Conservation (phyloP, 1,140 invertebrate genomes). For the Macrobrachium nipponense region DNA sequence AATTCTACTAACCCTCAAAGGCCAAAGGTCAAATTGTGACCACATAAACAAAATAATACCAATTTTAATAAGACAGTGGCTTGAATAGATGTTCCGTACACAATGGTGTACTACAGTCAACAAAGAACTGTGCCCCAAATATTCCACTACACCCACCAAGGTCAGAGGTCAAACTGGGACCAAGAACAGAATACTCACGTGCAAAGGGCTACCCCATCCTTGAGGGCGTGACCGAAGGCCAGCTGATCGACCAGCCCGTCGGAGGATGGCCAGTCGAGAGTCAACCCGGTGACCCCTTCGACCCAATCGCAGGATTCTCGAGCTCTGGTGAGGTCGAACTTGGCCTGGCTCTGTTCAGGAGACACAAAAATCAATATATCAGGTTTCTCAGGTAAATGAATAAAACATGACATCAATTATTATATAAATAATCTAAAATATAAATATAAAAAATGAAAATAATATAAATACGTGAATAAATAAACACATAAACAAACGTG, state of each 20-base stretch:
- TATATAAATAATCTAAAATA: background rate
- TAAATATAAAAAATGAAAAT: too few species aligned
- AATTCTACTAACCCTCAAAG: too few species aligned
- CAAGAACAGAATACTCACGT: conserved; percentile 68
- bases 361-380: conserved; percentile 35
- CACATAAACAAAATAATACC: too few species aligned
- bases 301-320: conserved; percentile 71
- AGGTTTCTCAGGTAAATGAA: background rate
- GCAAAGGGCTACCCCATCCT: conserved; percentile 72
- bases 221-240: conserved; percentile 71
- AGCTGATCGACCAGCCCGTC: conserved; percentile 69
- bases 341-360: conserved; percentile 71
- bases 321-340: conserved; percentile 72
- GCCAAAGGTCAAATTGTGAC: background rate
- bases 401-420: background rate
- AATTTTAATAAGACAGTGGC: too few species aligned
- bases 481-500: too few species aligned
- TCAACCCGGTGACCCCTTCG: conserved; percentile 68
- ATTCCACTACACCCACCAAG: too few species aligned
- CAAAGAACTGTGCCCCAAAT: too few species aligned
- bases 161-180: background rate
- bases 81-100: too few species aligned
- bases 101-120: too few species aligned
- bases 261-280: conserved; percentile 67
- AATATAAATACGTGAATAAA: too few species aligned